These are phyloP conservation scores for Streblospio benedicti DNA, from an alignment of 1,140 invertebrate genomes.

Conservation along the genomic window DNA sequence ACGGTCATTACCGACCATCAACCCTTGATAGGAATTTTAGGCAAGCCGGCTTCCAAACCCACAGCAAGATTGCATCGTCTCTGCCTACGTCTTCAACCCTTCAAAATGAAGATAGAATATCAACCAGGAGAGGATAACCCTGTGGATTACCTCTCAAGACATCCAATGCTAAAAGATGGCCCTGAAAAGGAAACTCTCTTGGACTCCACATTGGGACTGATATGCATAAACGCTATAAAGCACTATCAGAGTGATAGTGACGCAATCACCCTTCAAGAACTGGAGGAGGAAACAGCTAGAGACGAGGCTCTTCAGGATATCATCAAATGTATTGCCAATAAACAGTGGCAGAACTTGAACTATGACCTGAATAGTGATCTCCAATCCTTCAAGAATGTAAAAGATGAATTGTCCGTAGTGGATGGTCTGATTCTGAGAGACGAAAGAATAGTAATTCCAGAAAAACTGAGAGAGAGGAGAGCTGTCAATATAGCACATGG, in stretches of 20 bases:
- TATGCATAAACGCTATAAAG: too few species aligned
- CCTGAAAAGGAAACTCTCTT: neutral
- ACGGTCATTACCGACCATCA: constrained; percentile 10
- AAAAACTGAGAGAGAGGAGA: neutral
- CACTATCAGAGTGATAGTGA: too few species aligned
- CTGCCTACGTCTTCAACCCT: constrained; percentile 2
- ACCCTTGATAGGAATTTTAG: neutral
- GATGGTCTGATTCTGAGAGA: neutral
- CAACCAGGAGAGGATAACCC: neutral
- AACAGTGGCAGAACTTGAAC: neutral
- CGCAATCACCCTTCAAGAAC: too few species aligned
- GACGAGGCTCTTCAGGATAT: neutral
- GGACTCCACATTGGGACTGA: too few species aligned
- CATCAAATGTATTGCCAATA: neutral
- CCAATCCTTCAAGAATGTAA: neutral
- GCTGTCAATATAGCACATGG: neutral
- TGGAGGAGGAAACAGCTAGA: neutral
- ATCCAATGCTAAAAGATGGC: neutral
- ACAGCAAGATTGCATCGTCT: constrained; percentile 8
- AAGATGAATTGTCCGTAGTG: neutral
- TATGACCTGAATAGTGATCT: neutral
- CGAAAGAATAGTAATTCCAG: neutral
- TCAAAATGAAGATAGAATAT: neutral
- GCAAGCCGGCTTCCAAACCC: constrained; percentile 10
- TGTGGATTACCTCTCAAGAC: neutral